Evolutionary conservation across 37 sponge, comb jelly and placozoan species (phyloP).

Genomic region (Ianthella basta): DNA sequence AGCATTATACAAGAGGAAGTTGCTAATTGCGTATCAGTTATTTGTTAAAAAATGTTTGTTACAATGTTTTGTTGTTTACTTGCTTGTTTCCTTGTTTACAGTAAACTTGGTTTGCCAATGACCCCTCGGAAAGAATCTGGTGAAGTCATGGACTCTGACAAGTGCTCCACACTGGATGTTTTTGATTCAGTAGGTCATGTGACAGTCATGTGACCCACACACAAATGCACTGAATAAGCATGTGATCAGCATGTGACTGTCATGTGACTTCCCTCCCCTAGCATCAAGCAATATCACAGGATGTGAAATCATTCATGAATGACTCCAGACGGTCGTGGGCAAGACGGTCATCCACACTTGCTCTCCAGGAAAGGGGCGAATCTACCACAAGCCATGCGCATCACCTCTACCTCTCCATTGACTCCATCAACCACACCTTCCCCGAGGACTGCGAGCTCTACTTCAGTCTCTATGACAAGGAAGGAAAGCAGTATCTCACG

Average conservation of each 20-base stretch:
- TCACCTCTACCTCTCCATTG: constrained; percentile 52
- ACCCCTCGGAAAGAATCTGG: constrained; percentile 4
- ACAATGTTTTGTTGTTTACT: background rate
- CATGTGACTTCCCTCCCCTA: background rate
- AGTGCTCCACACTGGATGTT: background rate
- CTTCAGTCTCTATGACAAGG: constrained; percentile 38
- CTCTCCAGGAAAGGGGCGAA: background rate
- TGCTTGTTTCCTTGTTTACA: background rate
- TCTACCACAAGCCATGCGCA: constrained; percentile 22
- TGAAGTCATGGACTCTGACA: background rate
- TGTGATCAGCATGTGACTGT: no score
- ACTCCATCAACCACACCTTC: constrained; percentile 54
- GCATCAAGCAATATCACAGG: constrained; percentile 18
- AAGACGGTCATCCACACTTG: background rate
- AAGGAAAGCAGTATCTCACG: constrained; percentile 10
- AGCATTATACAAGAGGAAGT: no score
- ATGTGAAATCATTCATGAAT: background rate
- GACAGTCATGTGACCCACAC: no score
- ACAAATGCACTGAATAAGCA: no score
- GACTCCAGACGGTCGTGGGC: background rate
- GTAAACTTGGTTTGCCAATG: constrained; percentile 28
- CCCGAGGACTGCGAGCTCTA: constrained; percentile 68
- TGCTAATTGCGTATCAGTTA: no score
- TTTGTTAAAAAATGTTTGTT: no score
- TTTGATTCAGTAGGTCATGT: background rate